Conservation (phyloP, 2,888 invertebrate species). For the Electrophaes corylata region DNA sequence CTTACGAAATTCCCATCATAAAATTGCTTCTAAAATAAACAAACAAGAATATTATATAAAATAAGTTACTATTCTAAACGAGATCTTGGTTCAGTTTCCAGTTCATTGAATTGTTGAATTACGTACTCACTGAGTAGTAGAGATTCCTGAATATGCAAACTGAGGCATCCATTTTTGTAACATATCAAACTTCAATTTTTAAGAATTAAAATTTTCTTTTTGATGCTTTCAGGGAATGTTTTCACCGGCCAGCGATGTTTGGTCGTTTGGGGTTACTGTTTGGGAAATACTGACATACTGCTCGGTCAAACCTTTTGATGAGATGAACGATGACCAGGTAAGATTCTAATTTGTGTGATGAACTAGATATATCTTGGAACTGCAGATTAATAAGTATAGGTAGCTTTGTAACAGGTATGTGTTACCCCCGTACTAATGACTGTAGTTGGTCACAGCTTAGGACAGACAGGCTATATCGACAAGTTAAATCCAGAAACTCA, state of each 20-base stretch:
- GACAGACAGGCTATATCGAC: not conserved
- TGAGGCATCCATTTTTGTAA: constrained; percentile 17
- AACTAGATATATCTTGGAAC: not conserved
- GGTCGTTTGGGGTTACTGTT: constrained; percentile 95
- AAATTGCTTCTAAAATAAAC: constrained; percentile 8
- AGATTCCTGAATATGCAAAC: constrained; percentile 36
- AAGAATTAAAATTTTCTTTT: constrained; percentile 4
- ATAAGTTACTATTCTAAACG: constrained; percentile 13
- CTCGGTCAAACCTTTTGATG: constrained; percentile 91
- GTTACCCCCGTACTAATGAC: not conserved
- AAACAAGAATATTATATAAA: constrained; percentile 4
- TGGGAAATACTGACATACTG: constrained; percentile 95
- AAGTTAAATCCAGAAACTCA: not conserved
- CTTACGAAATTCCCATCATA: not conserved
- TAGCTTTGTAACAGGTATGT: too few species aligned
- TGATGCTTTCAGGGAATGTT: constrained; percentile 89
- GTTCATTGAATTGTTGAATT: constrained; percentile 30
- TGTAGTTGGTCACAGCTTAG: not conserved
- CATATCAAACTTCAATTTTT: constrained; percentile 10
- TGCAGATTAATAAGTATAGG: too few species aligned
- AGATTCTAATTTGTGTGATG: constrained; percentile 7
- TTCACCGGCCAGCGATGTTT: constrained; percentile 94
- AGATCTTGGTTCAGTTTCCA: constrained; percentile 23
- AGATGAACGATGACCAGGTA: constrained; percentile 93
- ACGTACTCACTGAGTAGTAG: constrained; percentile 25